These are phyloP conservation scores for Origma solitaria DNA, from an alignment of 2,113 vertebrate species.

Conservation along the genomic window DNA sequence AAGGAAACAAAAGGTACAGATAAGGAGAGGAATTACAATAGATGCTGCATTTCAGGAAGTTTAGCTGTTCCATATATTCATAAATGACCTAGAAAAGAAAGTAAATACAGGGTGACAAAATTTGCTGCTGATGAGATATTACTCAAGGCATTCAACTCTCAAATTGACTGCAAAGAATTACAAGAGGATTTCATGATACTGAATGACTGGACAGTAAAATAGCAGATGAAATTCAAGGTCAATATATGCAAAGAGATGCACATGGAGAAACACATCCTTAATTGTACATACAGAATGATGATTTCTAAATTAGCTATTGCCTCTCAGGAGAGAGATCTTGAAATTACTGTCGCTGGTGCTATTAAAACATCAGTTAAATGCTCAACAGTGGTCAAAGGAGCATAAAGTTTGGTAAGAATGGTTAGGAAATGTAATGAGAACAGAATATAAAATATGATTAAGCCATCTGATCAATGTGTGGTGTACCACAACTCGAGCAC, in stretches of 20 bases:
- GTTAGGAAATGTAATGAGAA: not conserved
- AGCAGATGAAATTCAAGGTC: slow-evolving; percentile 52
- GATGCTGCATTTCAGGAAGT: not conserved
- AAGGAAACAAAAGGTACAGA: not conserved
- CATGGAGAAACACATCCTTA: slow-evolving; percentile 38
- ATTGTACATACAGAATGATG: slow-evolving; percentile 18
- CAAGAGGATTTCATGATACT: not conserved
- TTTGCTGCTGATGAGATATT: not conserved
- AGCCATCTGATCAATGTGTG: not conserved
- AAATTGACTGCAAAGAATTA: not conserved
- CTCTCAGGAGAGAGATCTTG: slow-evolving; percentile 38
- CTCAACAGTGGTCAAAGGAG: not conserved
- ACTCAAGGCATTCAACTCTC: not conserved
- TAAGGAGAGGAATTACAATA: not conserved
- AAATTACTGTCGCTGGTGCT: slow-evolving; percentile 2
- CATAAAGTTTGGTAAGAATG: not conserved
- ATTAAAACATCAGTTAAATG: not conserved
- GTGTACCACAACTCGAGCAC: not conserved
- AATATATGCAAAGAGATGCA: slow-evolving; percentile 55
- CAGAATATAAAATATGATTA: not conserved
- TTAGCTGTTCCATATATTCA: not conserved
- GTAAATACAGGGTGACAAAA: not conserved
- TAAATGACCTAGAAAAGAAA: slow-evolving; percentile 34
- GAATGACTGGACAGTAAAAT: slow-evolving; percentile 45
- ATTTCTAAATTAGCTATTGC: slow-evolving; percentile 40